Conservation (phyloP, 2,888 invertebrate genomes). For the Ephialtes manifestator region DNA sequence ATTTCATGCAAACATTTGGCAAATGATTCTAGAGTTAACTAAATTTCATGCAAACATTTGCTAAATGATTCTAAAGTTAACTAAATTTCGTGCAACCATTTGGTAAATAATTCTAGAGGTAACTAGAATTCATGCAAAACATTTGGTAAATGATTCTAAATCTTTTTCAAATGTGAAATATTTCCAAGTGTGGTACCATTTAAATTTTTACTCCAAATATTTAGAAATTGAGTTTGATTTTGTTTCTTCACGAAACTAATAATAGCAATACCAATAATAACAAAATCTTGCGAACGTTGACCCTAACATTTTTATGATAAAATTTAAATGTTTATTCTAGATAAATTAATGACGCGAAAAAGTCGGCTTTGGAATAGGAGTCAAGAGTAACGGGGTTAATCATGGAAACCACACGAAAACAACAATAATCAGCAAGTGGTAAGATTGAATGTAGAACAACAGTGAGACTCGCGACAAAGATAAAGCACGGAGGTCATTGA, state of each 20-base stretch:
- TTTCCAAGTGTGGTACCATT: no score
- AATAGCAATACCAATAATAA: no score
- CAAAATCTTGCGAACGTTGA: no score
- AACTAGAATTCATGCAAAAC: neutral
- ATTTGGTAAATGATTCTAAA: no score
- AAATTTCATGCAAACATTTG: neutral
- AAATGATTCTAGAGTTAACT: neutral
- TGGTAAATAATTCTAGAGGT: no score
- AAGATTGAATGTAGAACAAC: neutral
- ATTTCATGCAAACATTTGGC: neutral
- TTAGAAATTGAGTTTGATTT: no score
- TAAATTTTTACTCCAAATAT: no score
- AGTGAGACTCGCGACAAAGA: neutral
- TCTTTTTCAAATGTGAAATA: no score
- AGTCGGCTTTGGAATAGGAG: neutral
- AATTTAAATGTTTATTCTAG: no score
- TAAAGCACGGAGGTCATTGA: conserved; percentile 2
- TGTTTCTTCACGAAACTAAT: no score
- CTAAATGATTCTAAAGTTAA: neutral
- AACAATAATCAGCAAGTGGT: neutral
- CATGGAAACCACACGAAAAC: neutral
- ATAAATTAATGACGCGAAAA: no score
- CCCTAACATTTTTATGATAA: no score
- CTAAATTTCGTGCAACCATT: neutral
- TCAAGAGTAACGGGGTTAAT: neutral